Evolutionary conservation across 1,140 invertebrate genomes (phyloP).

Genomic region (Adoxophyes honmai): DNA sequence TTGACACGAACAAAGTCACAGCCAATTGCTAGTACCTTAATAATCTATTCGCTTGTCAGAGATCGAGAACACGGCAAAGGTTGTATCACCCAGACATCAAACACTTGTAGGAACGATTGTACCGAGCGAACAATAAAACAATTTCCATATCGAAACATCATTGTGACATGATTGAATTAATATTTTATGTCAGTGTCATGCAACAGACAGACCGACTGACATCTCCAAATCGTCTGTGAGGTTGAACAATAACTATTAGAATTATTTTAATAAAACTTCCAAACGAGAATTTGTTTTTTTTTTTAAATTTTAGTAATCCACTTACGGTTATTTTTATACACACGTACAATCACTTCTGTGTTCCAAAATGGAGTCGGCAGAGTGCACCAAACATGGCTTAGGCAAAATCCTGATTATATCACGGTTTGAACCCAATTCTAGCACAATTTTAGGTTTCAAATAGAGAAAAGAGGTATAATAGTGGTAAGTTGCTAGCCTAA

Average conservation of each 20-base stretch:
- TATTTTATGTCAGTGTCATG: constrained; percentile 49
- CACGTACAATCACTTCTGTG: no score
- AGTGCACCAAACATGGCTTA: no score
- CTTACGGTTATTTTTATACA: no score
- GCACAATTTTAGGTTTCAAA: no score
- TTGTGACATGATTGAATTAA: constrained; percentile 60
- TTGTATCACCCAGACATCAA: constrained; percentile 11
- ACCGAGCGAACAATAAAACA: constrained; percentile 8
- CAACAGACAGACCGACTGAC: constrained; percentile 45
- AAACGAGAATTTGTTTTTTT: no score
- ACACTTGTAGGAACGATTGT: constrained; percentile 13
- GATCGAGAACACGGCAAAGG: constrained; percentile 7
- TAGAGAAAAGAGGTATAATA: no score
- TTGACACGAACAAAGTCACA: no score
- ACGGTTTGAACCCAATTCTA: no score
- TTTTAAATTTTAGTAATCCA: constrained; percentile 46
- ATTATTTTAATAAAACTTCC: no score
- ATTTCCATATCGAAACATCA: constrained; percentile 42
- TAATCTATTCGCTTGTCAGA: constrained; percentile 6
- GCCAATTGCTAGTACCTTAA: neutral
- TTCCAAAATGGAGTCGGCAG: no score
- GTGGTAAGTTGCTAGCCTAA: no score
- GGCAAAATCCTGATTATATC: no score
- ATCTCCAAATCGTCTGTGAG: constrained; percentile 47
- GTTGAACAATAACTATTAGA: constrained; percentile 59